These are phyloP conservation scores for Epiblema foenella DNA, from an alignment of 2,888 invertebrate genomes.

Conservation along the genomic window DNA sequence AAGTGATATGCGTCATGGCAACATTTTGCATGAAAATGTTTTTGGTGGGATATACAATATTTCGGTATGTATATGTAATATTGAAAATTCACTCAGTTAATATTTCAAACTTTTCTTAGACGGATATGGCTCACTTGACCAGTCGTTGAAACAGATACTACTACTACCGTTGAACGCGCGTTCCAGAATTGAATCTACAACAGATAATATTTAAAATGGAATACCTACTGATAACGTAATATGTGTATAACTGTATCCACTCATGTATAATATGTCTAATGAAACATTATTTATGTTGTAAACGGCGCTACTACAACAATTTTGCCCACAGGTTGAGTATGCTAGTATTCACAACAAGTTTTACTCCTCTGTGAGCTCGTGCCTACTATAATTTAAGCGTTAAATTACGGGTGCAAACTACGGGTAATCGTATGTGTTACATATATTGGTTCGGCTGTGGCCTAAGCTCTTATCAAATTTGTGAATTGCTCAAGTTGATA, in stretches of 20 bases:
- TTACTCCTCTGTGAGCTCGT: background rate
- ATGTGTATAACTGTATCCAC: background rate
- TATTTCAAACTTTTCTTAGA: background rate
- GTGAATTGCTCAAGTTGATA: background rate
- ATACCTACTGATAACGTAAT: background rate
- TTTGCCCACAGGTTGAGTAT: background rate
- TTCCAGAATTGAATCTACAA: constrained; percentile 4
- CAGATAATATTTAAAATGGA: background rate
- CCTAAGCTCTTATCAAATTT: background rate
- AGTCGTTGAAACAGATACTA: background rate
- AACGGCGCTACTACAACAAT: background rate
- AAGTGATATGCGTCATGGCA: too few species aligned
- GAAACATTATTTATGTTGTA: background rate
- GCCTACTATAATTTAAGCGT: background rate
- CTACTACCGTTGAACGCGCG: constrained; percentile 1
- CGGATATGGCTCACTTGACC: background rate
- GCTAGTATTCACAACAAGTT: background rate
- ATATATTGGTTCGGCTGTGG: background rate
- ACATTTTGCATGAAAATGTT: too few species aligned
- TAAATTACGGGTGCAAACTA: background rate
- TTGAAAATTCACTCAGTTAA: too few species aligned
- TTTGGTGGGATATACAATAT: too few species aligned
- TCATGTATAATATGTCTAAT: background rate
- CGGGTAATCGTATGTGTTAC: background rate
- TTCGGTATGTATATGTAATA: too few species aligned